Evolutionary conservation across 2,113 vertebrate species (phyloP).

Genomic region (Corythornis cristatus): DNA sequence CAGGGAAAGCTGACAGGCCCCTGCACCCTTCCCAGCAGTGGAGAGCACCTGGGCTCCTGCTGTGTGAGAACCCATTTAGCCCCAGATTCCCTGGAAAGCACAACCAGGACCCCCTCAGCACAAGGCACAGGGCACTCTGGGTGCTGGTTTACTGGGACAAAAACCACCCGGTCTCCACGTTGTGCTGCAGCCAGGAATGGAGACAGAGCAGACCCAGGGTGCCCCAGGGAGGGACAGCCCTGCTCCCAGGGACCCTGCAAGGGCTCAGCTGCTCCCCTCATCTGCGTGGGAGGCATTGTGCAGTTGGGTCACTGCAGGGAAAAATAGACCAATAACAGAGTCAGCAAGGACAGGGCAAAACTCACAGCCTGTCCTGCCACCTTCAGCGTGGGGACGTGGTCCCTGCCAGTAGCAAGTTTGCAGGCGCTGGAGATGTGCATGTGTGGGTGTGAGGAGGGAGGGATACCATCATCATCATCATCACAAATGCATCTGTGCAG

Average conservation of each 20-base stretch:
- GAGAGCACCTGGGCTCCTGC: neutral
- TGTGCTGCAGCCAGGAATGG: neutral
- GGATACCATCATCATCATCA: constrained; percentile 32
- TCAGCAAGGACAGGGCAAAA: neutral
- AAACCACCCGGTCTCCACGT: fast-evolving
- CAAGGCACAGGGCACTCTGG: neutral
- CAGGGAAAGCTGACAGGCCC: neutral
- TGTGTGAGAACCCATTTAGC: neutral
- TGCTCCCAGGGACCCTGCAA: neutral
- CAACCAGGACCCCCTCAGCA: fast-evolving
- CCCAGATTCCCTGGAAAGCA: neutral
- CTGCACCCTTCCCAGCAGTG: fast-evolving
- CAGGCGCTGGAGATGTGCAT: neutral
- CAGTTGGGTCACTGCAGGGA: neutral
- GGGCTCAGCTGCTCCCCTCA: too few species aligned
- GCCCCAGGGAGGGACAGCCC: neutral
- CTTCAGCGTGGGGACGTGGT: neutral
- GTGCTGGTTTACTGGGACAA: neutral
- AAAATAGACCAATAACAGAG: neutral
- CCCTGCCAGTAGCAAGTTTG: neutral
- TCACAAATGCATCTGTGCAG: constrained; percentile 31
- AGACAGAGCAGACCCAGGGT: neutral
- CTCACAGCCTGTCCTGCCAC: neutral
- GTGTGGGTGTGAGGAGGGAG: neutral
- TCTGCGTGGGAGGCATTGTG: neutral